Evolutionary conservation across 2,888 invertebrate species (phyloP).

Genomic region (Chrysolina haemoptera): DNA sequence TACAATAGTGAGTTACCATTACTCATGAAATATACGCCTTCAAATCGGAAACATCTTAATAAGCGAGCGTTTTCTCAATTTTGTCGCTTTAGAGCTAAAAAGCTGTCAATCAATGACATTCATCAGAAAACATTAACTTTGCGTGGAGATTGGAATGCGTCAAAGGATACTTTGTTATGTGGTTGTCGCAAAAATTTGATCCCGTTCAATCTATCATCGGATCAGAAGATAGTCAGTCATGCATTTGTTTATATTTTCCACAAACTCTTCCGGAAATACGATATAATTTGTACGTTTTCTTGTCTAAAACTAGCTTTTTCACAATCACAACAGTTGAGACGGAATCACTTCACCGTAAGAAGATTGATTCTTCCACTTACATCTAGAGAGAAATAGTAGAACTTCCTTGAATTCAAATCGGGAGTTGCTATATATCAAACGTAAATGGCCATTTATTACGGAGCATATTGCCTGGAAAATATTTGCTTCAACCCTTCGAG

Average conservation of each 20-base stretch:
- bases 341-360: slow-evolving; percentile 12
- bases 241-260: background rate
- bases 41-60: too few species aligned
- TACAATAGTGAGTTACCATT: too few species aligned
- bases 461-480: slow-evolving; percentile 48
- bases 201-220: background rate
- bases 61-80: too few species aligned
- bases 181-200: too few species aligned
- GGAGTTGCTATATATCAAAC: slow-evolving; percentile 42
- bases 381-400: slow-evolving; percentile 1
- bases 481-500: slow-evolving; percentile 46
- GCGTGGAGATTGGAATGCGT: too few species aligned
- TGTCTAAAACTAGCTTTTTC: background rate
- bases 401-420: slow-evolving; percentile 35
- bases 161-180: too few species aligned
- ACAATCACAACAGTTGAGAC: background rate
- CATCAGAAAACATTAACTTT: too few species aligned
- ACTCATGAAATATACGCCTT: too few species aligned
- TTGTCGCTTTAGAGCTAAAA: too few species aligned
- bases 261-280: background rate
- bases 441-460: slow-evolving; percentile 47
- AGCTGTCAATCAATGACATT: too few species aligned
- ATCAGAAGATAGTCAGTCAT: background rate
- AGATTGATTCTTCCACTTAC: slow-evolving; percentile 33
- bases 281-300: background rate